Evolutionary conservation across 2,797 vertebrate species (phyloP).

Genomic region (Pipistrellus nathusii): DNA sequence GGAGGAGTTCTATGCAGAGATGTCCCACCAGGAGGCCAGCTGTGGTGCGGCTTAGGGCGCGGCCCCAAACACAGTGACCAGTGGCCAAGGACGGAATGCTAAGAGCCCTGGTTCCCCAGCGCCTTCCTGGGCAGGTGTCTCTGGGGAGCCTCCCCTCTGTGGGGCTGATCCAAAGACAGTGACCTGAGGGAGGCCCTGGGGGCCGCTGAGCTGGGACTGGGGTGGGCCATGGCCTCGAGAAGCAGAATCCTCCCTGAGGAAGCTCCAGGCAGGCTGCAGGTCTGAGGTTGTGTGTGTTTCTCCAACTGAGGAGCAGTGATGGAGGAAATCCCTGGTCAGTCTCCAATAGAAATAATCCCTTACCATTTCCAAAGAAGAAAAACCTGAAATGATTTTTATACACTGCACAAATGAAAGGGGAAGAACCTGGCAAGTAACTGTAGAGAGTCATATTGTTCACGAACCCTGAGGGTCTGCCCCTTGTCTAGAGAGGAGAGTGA

Average conservation of each 20-base stretch:
- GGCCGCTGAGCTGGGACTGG: not conserved
- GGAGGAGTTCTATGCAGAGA: not conserved
- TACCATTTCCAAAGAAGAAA: not conserved
- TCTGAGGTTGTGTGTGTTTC: not conserved
- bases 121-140: not conserved
- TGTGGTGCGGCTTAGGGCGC: not conserved
- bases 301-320: not conserved
- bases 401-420: not conserved
- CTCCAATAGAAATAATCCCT: not conserved
- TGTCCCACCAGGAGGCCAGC: not conserved
- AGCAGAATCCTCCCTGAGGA: not conserved
- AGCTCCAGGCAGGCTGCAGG: not conserved
- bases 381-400: not conserved
- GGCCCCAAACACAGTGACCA: not conserved
- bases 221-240: not conserved
- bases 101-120: not conserved
- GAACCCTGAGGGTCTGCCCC: too few species aligned
- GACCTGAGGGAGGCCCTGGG: not conserved
- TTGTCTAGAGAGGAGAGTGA: not conserved
- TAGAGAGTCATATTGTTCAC: not conserved
- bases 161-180: not conserved
- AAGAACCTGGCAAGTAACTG: not conserved
- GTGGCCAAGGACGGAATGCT: fast-evolving
- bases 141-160: fast-evolving
- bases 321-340: not conserved